A percentile compares a stretch with the other conserved stretches of the same genome.
Evolutionary conservation across 1,140 invertebrate species (phyloP).

Genomic region (Zaprionus inermis): DNA sequence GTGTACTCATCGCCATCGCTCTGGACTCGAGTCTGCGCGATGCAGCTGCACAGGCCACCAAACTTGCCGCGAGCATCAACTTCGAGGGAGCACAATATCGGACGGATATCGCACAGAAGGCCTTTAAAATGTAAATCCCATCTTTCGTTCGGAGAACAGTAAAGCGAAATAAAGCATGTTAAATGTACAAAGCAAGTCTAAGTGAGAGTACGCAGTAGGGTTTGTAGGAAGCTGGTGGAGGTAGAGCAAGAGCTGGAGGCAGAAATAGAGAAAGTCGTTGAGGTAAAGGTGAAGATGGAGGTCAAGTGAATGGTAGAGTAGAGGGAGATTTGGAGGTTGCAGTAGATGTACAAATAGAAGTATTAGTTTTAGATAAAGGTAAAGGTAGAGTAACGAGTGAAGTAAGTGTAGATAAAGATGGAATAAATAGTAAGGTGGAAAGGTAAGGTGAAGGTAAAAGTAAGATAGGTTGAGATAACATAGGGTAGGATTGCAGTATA

Average conservation of each 20-base stretch:
- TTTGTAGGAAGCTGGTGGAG: not conserved
- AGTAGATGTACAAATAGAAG: not conserved
- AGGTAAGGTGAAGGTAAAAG: too few relatives aligned
- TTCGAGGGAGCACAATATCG: conserved; percentile 94
- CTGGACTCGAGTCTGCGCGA: conserved; percentile 87
- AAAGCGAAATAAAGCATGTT: not conserved
- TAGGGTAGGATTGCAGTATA: too few relatives aligned
- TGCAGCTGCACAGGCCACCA: conserved; percentile 84
- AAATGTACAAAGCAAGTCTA: not conserved
- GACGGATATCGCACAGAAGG: conserved; percentile 95
- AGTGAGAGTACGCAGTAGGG: not conserved
- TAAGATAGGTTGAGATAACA: too few relatives aligned
- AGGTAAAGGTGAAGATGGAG: not conserved
- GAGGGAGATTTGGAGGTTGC: not conserved
- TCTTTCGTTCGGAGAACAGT: not conserved
- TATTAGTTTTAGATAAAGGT: not conserved
- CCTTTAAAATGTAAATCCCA: conserved; percentile 90
- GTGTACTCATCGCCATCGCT: conserved; percentile 93
- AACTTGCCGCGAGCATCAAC: conserved; percentile 89
- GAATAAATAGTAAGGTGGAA: too few relatives aligned
- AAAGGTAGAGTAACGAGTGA: not conserved
- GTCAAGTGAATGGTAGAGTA: not conserved
- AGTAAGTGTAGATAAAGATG: too few relatives aligned
- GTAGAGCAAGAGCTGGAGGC: too few relatives aligned
- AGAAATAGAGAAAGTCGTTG: not conserved